phyloP scores from a whole-genome alignment of 1,140 invertebrate genomes.

The Meloidogyne exigua region DNA sequence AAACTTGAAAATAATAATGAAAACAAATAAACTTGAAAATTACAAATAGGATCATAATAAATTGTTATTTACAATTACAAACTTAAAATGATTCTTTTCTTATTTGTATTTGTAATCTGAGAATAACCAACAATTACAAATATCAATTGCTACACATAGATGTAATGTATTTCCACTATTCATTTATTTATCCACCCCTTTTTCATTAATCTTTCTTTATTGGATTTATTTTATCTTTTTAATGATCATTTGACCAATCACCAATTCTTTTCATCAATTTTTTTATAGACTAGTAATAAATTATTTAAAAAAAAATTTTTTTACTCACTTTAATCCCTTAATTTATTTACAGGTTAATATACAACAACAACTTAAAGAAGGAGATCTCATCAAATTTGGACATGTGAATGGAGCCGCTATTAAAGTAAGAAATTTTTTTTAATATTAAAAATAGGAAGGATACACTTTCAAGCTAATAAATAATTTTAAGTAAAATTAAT shows the following conservation, averaged over 20 bases:
- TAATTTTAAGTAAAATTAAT: too few species aligned
- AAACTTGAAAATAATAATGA: background rate
- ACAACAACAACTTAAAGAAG: constrained; percentile 49
- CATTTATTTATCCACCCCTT: background rate
- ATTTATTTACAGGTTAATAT: constrained; percentile 16
- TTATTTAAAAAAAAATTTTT: background rate
- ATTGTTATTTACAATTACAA: background rate
- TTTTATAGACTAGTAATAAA: background rate
- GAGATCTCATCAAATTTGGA: constrained; percentile 65
- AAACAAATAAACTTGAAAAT: background rate
- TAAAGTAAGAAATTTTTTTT: constrained; percentile 36
- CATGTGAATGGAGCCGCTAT: constrained; percentile 65
- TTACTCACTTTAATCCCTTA: background rate
- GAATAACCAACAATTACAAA: too few species aligned
- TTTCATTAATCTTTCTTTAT: background rate
- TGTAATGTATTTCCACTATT: background rate
- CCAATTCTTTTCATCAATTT: background rate
- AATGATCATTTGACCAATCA: background rate
- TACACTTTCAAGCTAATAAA: too few species aligned
- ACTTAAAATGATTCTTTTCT: too few species aligned
- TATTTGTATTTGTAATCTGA: too few species aligned
- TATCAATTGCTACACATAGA: too few species aligned
- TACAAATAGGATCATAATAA: background rate
- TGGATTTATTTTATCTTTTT: background rate
- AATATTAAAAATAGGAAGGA: too few species aligned